phyloP scores from a whole-genome alignment of 2,888 invertebrate genomes.

The Brenthis hecate region DNA sequence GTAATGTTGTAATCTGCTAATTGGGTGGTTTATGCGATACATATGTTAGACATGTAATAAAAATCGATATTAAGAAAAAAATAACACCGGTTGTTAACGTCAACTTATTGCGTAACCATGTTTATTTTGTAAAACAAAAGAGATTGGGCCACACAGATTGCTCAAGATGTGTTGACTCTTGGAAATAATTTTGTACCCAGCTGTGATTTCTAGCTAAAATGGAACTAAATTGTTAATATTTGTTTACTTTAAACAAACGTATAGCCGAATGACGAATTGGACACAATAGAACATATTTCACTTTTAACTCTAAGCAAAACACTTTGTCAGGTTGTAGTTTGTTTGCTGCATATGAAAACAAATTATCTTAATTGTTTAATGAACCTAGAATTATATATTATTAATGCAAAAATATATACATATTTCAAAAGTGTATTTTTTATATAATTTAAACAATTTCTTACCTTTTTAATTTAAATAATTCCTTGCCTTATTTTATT shows the following conservation, averaged over 20 bases:
- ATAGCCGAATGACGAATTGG: background rate
- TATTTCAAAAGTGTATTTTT: too few species aligned
- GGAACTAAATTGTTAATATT: background rate
- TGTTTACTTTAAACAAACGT: constrained; percentile 15
- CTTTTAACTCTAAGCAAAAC: too few species aligned
- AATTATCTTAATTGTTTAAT: too few species aligned
- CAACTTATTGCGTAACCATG: constrained; percentile 49
- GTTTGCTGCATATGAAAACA: too few species aligned
- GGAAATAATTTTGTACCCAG: constrained; percentile 16
- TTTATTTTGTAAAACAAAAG: constrained; percentile 58
- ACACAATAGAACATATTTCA: too few species aligned
- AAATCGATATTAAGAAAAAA: constrained; percentile 31
- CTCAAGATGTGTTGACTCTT: constrained; percentile 38
- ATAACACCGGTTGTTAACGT: constrained; percentile 41
- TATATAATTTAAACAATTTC: too few species aligned
- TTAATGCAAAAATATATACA: too few species aligned
- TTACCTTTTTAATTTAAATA: too few species aligned
- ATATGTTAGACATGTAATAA: constrained; percentile 23
- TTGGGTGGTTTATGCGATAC: background rate
- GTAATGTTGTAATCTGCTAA: background rate
- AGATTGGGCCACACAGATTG: constrained; percentile 65
- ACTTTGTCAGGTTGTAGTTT: too few species aligned
- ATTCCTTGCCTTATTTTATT: too few species aligned
- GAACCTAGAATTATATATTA: too few species aligned
- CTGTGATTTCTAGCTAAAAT: constrained; percentile 15